Evolutionary conservation across 2,888 invertebrate genomes (phyloP).

Genomic region (Ceratothoa steindachneri): DNA sequence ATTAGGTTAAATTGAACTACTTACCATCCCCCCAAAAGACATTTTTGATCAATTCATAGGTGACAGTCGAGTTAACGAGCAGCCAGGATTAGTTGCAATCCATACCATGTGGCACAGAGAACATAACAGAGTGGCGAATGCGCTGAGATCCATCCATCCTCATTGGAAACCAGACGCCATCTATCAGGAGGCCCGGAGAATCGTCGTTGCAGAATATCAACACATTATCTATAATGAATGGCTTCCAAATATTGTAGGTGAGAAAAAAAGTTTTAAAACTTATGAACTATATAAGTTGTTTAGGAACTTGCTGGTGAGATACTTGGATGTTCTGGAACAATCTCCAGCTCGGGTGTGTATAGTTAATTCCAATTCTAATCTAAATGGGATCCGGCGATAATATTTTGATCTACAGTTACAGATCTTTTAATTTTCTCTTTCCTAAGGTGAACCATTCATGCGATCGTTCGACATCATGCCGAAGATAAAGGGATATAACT

Average conservation of each 20-base stretch:
- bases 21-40: no score
- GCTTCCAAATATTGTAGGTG: constrained; percentile 57
- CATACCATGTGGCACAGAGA: constrained; percentile 64
- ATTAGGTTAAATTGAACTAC: no score
- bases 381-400: no score
- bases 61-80: constrained; percentile 58
- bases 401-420: not conserved
- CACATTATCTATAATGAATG: constrained; percentile 60
- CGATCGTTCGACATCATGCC: constrained; percentile 50
- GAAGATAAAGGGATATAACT: constrained; percentile 27
- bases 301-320: not conserved
- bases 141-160: constrained; percentile 54
- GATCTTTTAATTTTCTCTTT: not conserved
- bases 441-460: constrained; percentile 49
- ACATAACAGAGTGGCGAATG: constrained; percentile 56
- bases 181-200: constrained; percentile 57
- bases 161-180: constrained; percentile 58
- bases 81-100: constrained; percentile 66
- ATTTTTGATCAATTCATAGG: no score
- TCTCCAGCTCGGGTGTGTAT: no score
- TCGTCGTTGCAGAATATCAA: constrained; percentile 58
- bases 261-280: not conserved
- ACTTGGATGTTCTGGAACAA: not conserved
- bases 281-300: not conserved
- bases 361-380: no score